Base-by-base conservation (phyloP, 1,140 invertebrate genomes). In the Lucilia cuprina region DNA sequence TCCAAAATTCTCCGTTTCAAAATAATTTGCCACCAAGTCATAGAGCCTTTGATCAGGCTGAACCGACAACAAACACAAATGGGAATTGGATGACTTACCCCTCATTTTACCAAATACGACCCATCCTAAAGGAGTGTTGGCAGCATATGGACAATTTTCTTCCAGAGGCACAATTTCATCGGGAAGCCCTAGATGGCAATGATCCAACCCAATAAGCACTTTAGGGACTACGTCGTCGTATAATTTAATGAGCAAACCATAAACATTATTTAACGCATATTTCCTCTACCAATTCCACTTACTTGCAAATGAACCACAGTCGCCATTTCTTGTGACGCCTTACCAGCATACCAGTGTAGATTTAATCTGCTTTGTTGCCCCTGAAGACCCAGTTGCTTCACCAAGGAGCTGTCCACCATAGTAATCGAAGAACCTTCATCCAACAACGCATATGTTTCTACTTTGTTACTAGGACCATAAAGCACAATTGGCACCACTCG, bases 401-500 rank as follows among this genome's bases (percentile, higher is more conserved):
- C 83, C 7, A 85, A 41, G 12, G 34, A 50, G 13, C 35, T 14
- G 21, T 86, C 84, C n/a, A 87, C 82, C 50, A 87, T 80, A 2
- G 85, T 84, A 8, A 85, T 65, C 2, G 85, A 85, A 7, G 86
- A 87, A 17, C 86, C 86, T 49, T 86, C 86, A 78, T 87, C 85
- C n/a, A 86, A 47, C 12, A 86, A 70, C 5, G 84, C 86, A 78
- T 77, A 86, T 2, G 83, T 85, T 7, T 34, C 49, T 0, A 85
- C n/a, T 1, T 19, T 41, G 14, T n/a, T 50, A 21, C 55, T 65
- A 5, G 41, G 25, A 17, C 84, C 83, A 14, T 55, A 50, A 34
- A 86, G 7, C 8, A 5, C 34, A 2, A 86, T 82, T 4, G 85
- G 84, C 13, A 85, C 30, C 35, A 87, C 55, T 55, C 85, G 84